Percentiles rank a stretch among this genome's conserved stretches.
phyloP scores from a whole-genome alignment of 2,888 invertebrate genomes.

The Erebia palarica region DNA sequence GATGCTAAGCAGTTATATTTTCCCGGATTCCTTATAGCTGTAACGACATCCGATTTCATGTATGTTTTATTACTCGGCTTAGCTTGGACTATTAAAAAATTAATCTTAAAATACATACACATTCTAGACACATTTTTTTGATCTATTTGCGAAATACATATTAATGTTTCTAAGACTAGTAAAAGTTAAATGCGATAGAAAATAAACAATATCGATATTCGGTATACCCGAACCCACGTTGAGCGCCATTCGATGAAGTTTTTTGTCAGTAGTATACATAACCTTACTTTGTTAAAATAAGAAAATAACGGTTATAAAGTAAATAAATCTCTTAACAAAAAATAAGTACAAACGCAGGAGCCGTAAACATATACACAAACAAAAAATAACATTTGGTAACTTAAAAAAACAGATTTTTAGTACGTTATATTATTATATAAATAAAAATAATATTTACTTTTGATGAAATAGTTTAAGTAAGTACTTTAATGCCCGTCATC shows the following conservation, averaged over 20 bases:
- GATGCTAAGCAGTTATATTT: neutral
- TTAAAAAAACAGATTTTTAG: neutral
- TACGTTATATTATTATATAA: neutral
- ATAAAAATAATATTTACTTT: neutral
- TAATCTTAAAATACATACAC: too few relatives aligned
- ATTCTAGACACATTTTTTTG: too few relatives aligned
- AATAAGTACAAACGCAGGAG: neutral
- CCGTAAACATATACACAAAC: neutral
- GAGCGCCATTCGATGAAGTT: neutral
- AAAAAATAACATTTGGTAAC: neutral
- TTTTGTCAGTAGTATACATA: neutral
- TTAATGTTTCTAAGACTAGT: too few relatives aligned
- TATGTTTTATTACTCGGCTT: too few relatives aligned
- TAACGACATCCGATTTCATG: too few relatives aligned
- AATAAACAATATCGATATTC: neutral
- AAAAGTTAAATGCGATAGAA: neutral
- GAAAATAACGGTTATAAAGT: neutral
- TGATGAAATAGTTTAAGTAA: neutral
- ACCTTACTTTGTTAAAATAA: too few relatives aligned
- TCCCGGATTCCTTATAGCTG: too few relatives aligned
- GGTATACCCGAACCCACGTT: neutral
- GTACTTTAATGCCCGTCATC: neutral
- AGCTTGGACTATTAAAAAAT: too few relatives aligned
- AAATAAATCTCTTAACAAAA: conserved; percentile 8
- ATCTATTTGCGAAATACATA: too few relatives aligned